Percentiles rank a stretch among this genome's conserved stretches.
Evolutionary conservation across 2,888 invertebrate species (phyloP).

Genomic region (Eristalis intricaria): DNA sequence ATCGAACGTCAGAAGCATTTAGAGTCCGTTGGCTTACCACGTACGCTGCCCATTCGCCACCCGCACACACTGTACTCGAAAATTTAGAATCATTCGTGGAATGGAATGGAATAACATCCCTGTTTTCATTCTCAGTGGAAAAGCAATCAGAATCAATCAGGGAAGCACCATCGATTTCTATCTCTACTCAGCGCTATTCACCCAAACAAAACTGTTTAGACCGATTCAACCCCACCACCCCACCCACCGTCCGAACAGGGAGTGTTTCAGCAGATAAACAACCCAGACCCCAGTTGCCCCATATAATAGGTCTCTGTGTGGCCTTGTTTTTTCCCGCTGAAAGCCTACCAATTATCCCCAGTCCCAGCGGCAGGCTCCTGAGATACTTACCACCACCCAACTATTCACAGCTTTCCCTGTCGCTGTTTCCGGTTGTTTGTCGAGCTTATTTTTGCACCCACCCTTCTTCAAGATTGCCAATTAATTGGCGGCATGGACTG

Average conservation of each 20-base stretch:
- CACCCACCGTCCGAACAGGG: not conserved
- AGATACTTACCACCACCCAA: not conserved
- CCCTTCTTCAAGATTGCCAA: conserved; percentile 16
- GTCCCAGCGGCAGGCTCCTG: not conserved
- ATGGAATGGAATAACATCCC: not conserved
- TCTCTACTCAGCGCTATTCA: not conserved
- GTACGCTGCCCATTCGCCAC: not conserved
- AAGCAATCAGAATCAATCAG: conserved; percentile 39
- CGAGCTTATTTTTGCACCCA: not conserved
- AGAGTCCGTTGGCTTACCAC: not conserved
- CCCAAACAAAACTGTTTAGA: not conserved
- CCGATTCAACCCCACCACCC: not conserved
- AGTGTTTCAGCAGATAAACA: not conserved
- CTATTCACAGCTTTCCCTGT: no score
- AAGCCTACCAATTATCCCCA: conserved; percentile 20
- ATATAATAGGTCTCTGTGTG: not conserved
- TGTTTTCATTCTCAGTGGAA: not conserved
- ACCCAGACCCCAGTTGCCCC: not conserved
- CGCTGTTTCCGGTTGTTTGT: conserved; percentile 17
- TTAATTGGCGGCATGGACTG: conserved; percentile 23
- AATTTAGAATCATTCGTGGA: conserved; percentile 4
- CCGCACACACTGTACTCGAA: not conserved
- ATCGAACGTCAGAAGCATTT: not conserved
- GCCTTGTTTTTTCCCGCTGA: not conserved
- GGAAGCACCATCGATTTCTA: conserved; percentile 16